These are phyloP conservation scores for Gavialis gangeticus DNA, from an alignment of 2,113 vertebrate genomes.

Conservation along the genomic window DNA sequence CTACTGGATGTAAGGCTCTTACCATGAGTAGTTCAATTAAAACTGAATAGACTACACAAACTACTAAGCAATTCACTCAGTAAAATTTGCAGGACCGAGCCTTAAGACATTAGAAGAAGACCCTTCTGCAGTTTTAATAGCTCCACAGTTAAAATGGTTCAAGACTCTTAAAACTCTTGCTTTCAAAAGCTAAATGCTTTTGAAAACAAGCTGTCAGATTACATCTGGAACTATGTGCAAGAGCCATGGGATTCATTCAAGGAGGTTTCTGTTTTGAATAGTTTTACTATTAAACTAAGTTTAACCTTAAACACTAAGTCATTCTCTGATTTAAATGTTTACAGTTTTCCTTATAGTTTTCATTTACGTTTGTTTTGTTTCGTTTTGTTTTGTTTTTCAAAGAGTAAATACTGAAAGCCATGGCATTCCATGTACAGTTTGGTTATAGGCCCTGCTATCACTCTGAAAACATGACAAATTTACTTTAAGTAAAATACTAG, in stretches of 20 bases:
- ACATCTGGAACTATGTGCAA: not conserved
- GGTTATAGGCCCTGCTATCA: conserved; percentile 62
- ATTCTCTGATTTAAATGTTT: conserved; percentile 27
- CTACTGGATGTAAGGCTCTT: not conserved
- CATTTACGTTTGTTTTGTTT: not conserved
- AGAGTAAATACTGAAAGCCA: conserved; percentile 27
- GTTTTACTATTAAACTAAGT: conserved; percentile 54
- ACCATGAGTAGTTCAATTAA: not conserved
- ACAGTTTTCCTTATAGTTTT: not conserved
- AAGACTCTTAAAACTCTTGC: not conserved
- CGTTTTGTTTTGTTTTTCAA: not conserved
- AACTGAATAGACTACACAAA: not conserved
- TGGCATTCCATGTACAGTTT: conserved; percentile 54
- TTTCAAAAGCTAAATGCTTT: not conserved
- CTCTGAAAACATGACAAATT: conserved; percentile 61
- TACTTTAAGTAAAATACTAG: conserved; percentile 43
- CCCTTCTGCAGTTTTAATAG: not conserved
- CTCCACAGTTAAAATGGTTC: conserved; percentile 33
- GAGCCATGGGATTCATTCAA: conserved; percentile 15
- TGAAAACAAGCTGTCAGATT: not conserved
- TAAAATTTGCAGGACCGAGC: not conserved
- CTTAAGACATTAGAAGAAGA: not conserved
- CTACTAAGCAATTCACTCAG: not conserved
- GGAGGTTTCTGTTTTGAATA: conserved; percentile 13
- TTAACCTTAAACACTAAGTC: conserved; percentile 21